Evolutionary conservation across 1,140 invertebrate genomes (phyloP).

Genomic region (Dendroctonus valens): DNA sequence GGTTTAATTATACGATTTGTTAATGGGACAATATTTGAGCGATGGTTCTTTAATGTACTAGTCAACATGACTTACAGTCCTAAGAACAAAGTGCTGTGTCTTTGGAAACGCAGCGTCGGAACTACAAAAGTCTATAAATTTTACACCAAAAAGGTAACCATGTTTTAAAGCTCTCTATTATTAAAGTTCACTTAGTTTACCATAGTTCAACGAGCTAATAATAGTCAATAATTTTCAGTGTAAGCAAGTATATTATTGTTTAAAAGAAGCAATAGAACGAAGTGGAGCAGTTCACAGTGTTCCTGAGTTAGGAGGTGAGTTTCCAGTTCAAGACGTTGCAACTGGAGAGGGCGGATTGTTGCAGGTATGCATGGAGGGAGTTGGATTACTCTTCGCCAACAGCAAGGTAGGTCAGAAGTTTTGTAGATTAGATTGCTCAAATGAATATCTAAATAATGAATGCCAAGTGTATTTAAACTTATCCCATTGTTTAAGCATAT

Average conservation of each 20-base stretch:
- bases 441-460: too few species aligned
- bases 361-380: conserved; percentile 98
- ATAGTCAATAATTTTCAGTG: conserved; percentile 63
- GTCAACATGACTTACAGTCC: conserved; percentile 99
- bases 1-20: conserved; percentile 90
- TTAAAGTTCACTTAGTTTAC: neutral
- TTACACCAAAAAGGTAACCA: conserved; percentile 94
- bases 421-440: neutral
- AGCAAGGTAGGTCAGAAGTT: conserved; percentile 81
- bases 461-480: too few species aligned
- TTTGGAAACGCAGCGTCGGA: conserved; percentile 89
- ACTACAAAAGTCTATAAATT: conserved; percentile 96
- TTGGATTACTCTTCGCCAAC: conserved; percentile 96
- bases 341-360: conserved; percentile 95
- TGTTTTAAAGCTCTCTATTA: neutral
- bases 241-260: conserved; percentile 96
- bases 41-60: conserved; percentile 98
- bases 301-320: conserved; percentile 93
- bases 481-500: too few species aligned
- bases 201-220: neutral
- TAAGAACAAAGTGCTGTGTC: conserved; percentile 94
- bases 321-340: conserved; percentile 95
- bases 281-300: conserved; percentile 81
- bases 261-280: conserved; percentile 97
- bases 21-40: conserved; percentile 83